A percentile compares a stretch with the other conserved stretches of the same genome.
phyloP scores from a whole-genome alignment of 2,113 vertebrate genomes.

The Oryzias javanicus region DNA sequence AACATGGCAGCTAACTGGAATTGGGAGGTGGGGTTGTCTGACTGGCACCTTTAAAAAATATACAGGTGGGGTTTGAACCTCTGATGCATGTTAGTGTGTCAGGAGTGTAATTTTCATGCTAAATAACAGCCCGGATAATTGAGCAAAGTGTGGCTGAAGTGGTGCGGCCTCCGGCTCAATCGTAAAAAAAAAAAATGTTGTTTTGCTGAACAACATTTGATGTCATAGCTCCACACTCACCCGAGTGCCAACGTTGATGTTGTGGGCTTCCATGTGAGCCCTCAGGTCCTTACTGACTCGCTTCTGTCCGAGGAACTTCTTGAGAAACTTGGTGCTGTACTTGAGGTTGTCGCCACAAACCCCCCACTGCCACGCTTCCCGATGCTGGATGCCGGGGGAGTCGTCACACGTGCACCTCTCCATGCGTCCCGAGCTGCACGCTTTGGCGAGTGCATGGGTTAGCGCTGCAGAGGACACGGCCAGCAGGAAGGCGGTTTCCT shows the following conservation, averaged over 20 bases:
- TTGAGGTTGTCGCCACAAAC: conserved; percentile 98
- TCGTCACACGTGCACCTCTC: conserved; percentile 98
- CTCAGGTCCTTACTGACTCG: conserved; percentile 92
- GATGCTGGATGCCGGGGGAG: conserved; percentile 91
- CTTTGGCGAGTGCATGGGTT: conserved; percentile 91
- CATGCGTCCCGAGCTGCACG: conserved; percentile 95
- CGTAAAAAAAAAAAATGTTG: background rate
- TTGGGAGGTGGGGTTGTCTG: conserved; percentile 16
- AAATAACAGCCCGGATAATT: conserved; percentile 38
- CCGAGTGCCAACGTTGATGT: conserved; percentile 93
- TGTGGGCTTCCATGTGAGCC: conserved; percentile 91
- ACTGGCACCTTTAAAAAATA: conserved; percentile 32
- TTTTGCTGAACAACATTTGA: background rate
- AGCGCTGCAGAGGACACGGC: conserved; percentile 91
- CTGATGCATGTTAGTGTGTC: conserved; percentile 23
- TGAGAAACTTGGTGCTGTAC: conserved; percentile 96
- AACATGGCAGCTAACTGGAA: conserved; percentile 14
- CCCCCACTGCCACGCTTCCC: conserved; percentile 97
- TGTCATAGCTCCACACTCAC: conserved; percentile 72
- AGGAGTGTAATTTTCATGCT: conserved; percentile 30
- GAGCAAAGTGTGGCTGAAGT: conserved; percentile 22
- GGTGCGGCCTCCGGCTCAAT: conserved; percentile 11
- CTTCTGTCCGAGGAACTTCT: conserved; percentile 93
- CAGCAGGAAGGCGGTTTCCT: conserved; percentile 94
- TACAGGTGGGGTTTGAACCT: conserved; percentile 8